Evolutionary conservation across 2,888 invertebrate genomes (phyloP), one percentile per base, ranked within the genome.

Genomic region (Nymphalis urticae): DNA sequence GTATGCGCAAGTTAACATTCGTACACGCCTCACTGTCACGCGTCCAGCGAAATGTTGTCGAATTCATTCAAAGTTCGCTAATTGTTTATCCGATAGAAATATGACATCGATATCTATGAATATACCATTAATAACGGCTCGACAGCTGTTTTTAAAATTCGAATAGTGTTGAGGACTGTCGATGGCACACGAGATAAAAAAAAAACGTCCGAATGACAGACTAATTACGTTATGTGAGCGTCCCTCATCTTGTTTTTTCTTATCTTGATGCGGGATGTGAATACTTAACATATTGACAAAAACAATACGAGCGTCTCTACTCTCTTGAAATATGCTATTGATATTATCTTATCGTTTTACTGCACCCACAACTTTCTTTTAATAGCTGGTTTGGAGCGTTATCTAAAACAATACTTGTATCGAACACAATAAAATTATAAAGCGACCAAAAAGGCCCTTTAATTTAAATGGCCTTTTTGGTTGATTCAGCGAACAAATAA

Each of bases 1-100:
- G 85, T 90, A 91, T 90, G 88, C 89, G 86, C 88, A 87, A 88
- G 87, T 89, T 90, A 89, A 87, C 90, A 89, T 88, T 77, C 76
- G 86, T 84, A 89, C 90, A 90, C 92, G 91, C 92, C 92, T 92
- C 83, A 85, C 82, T 88, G 90, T 90, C 90, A 88, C 86, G 87
- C 81, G 80, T 60, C 54, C 66, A 59, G 69, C 71, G 76, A 74
- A 73, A 79, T 71, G 59, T 69, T 66, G 66, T 77, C 80, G 75
- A 77, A 82, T 79, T 81, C 77, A 79, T 77, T 73, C 60, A 72
- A 66, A 72, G 75, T 75, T 77, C 72, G 79, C 82, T 87, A 87
- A 88, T 89, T 89, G 85, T 88, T 88, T 83, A 75, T 78, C 75
- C 67, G 80, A 84, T 77, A 76, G 83, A 48, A 53, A 68, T 56